These are phyloP conservation scores for Dipodomys spectabilis DNA, from an alignment of 2,113 vertebrate genomes.

Conservation along the genomic window DNA sequence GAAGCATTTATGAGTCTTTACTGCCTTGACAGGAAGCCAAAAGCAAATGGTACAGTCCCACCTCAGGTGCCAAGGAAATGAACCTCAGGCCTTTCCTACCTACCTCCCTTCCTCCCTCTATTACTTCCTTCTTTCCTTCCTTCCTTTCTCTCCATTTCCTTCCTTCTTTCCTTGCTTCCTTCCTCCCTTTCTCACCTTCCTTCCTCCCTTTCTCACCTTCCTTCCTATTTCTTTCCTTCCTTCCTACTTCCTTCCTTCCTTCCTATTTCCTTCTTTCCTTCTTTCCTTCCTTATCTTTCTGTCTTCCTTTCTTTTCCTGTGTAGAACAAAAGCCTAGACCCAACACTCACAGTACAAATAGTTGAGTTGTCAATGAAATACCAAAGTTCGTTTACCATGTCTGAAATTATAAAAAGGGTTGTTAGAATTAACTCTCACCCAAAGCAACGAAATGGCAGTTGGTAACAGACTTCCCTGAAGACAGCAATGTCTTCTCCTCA, in stretches of 20 bases:
- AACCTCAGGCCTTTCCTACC: not conserved
- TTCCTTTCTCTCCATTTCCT: too few relatives aligned
- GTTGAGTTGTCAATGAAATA: not conserved
- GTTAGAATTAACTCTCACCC: constrained; percentile 1
- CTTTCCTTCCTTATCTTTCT: too few relatives aligned
- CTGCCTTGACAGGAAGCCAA: not conserved
- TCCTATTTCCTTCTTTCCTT: not conserved
- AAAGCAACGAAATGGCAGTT: constrained; percentile 48
- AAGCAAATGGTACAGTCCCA: not conserved
- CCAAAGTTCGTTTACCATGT: not conserved
- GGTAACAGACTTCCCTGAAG: constrained; percentile 68
- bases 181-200: not conserved
- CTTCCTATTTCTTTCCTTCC: not conserved
- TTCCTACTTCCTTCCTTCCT: too few relatives aligned
- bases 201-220: too few relatives aligned
- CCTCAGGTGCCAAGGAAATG: not conserved
- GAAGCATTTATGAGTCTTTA: constrained; percentile 1
- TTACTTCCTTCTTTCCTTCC: not conserved
- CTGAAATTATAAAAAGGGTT: not conserved
- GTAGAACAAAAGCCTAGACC: not conserved
- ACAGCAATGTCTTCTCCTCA: constrained; percentile 77
- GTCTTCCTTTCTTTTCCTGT: too few relatives aligned
- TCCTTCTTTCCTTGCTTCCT: too few relatives aligned
- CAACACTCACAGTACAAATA: not conserved
- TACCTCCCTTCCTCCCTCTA: too few relatives aligned